phyloP scores from a whole-genome alignment of 2,888 invertebrate genomes.

The Halocaridina rubra region DNA sequence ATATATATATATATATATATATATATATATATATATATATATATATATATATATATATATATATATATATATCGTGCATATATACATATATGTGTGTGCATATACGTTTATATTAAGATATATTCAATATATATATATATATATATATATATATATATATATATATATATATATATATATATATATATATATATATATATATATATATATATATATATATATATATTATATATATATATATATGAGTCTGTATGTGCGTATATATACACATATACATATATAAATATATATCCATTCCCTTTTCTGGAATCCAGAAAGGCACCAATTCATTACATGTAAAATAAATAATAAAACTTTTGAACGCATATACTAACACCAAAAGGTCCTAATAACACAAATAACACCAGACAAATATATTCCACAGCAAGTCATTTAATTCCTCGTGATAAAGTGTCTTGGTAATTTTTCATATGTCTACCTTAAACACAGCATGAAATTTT shows the following conservation, averaged over 20 bases:
- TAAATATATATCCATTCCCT: background rate
- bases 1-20: background rate
- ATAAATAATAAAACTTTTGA: too few species aligned
- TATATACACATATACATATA: background rate
- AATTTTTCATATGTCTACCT: too few species aligned
- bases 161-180: background rate
- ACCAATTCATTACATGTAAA: background rate
- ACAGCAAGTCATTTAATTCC: too few species aligned
- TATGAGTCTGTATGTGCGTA: background rate
- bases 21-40: background rate
- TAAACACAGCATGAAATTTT: too few species aligned
- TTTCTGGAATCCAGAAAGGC: background rate
- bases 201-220: conserved; percentile 23
- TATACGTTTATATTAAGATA: background rate
- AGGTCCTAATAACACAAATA: too few species aligned
- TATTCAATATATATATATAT: background rate
- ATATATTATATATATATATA: background rate
- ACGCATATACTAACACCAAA: too few species aligned
- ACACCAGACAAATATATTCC: too few species aligned
- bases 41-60: background rate
- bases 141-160: background rate
- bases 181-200: conserved; percentile 16
- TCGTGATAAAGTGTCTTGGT: too few species aligned
- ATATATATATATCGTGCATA: background rate
- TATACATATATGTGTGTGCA: background rate